Evolutionary conservation across 2,888 invertebrate species (phyloP), one percentile per base, ranked within the genome.

Genomic region (Cerastis rubricosa): DNA sequence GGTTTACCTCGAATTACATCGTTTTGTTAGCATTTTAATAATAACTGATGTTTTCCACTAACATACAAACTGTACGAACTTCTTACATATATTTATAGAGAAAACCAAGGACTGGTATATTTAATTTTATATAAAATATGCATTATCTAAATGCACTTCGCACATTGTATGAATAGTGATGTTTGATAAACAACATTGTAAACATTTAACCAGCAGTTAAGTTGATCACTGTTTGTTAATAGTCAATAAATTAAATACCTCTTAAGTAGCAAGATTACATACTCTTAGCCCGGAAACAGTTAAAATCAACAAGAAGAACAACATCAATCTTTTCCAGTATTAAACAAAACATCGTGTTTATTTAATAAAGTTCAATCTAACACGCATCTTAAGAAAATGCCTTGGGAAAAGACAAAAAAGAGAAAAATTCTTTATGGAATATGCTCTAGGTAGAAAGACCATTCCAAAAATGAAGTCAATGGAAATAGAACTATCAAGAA

Each of bases 1-100:
- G 17, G 85, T 85, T 81, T 57, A 68, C 81, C 85, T 82, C 74
- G 66, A 12, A 45, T 45, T n/a, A 5, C 59, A 35, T 54, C 14
- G 25, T 67, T 72, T 59, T 61, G 29, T 59, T 40, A 64, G 47
- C 7, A 59, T 69, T 67, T 40, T n/a, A 2, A n/a, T 35, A 43
- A 64, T 83, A 47, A 54, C 69, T 72, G n/a, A 49, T 54, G 35
- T 69, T 61, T 69, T 3, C 54, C 43, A 71, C 57, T 81, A 68
- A 79, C 29, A 22, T 71, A 65, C 54, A 25, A 83, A 81, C 64
- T 71, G n/a, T 49, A 57, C 59, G 7, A 22, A 14, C n/a, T 29
- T 29, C 57, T 54, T 49, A 47, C 14, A 8, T 35, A 29, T 43
- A 47, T 5, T 8, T 35, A 35, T 35, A 17, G 29, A 71, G 47